Base-by-base conservation (phyloP, 2,888 invertebrate genomes). In the Scaptomyza tumidula region DNA sequence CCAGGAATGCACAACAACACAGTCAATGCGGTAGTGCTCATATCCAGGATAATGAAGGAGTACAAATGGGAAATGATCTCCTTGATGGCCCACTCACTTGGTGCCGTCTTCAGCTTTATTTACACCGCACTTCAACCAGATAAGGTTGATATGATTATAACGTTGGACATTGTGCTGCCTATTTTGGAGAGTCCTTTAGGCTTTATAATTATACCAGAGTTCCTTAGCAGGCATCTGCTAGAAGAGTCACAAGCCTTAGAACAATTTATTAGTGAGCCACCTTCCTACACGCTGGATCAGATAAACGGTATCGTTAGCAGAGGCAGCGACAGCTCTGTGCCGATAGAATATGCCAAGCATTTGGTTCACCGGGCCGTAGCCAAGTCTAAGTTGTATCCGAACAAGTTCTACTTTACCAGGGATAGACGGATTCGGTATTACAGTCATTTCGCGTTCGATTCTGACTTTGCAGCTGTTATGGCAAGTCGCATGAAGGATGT, bases 11-110 rank as follows among this genome's bases (percentile, higher is more conserved):
- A 59, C n/a, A 90, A 90, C 59, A 63, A 91, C 54, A 86, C 86
- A 27, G 61, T 84, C 6, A 37, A 37, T 13, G 33, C 88, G 91
- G 43, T 91, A 90, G 52, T 85, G 59, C 5, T 93, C 33, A 91
- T 96, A 33, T 91, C 93, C 46, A 90, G 93, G 57, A 78, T 95
- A 55, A 93, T 93, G 72, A 92, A 94, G 50, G 93, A 95, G 78
- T 95, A 94, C 84, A 93, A 94, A 68, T 95, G 95, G 95, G 92
- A 94, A 5, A 94, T 94, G 90, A 92, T 95, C 2, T 94, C 95
- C 0, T 80, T 96, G 31, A 81, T 96, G 64, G 93, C 94, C 3
- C 96, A 96, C 86, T 95, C 95, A 0, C 93, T 95, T 93, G 94
- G 95, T 4, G 93, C 93, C 0, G 93, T 94, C 31, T 91, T 93